phyloP scores from a whole-genome alignment of 1,140 invertebrate genomes.

The Tetramorium simillimum region DNA sequence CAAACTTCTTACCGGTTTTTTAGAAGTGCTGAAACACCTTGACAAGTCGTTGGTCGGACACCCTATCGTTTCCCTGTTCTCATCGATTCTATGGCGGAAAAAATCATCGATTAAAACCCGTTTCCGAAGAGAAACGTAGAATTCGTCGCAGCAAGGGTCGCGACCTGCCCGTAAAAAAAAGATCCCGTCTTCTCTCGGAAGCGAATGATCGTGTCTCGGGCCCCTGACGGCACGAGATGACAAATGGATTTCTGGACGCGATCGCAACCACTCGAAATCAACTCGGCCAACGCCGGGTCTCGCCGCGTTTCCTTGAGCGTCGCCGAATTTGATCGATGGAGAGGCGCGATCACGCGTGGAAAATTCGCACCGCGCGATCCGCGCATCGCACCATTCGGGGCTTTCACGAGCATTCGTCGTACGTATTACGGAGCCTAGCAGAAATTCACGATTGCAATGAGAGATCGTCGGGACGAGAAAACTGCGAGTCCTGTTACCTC shows the following conservation, averaged over 20 bases:
- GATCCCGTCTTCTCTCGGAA: slow-evolving; percentile 72
- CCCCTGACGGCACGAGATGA: slow-evolving; percentile 77
- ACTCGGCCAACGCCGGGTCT: slow-evolving; percentile 19
- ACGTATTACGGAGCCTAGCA: neutral
- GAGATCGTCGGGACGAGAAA: slow-evolving; percentile 44
- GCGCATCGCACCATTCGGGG: slow-evolving; percentile 67
- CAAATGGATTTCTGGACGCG: slow-evolving; percentile 82
- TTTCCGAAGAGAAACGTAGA: slow-evolving; percentile 36
- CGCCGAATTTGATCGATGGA: slow-evolving; percentile 81
- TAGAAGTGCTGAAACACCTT: neutral
- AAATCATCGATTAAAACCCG: slow-evolving; percentile 68
- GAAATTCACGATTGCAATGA: slow-evolving; percentile 12
- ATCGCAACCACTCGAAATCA: slow-evolving; percentile 75
- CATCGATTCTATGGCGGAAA: slow-evolving; percentile 37
- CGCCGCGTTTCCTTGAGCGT: slow-evolving; percentile 39
- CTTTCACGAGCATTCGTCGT: slow-evolving; percentile 59
- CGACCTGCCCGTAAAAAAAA: slow-evolving; percentile 65
- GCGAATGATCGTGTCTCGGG: slow-evolving; percentile 37
- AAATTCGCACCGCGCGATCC: slow-evolving; percentile 78
- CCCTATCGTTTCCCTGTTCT: slow-evolving; percentile 21
- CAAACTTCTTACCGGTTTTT: neutral
- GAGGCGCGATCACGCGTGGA: slow-evolving; percentile 82
- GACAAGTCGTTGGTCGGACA: neutral
- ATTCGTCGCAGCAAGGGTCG: slow-evolving; percentile 59
- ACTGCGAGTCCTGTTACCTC: slow-evolving; percentile 65